A percentile compares a stretch with the other conserved stretches of the same genome.
phyloP scores from a whole-genome alignment of 2,888 invertebrate genomes.

The Spatulosminthurus flaviceps region DNA sequence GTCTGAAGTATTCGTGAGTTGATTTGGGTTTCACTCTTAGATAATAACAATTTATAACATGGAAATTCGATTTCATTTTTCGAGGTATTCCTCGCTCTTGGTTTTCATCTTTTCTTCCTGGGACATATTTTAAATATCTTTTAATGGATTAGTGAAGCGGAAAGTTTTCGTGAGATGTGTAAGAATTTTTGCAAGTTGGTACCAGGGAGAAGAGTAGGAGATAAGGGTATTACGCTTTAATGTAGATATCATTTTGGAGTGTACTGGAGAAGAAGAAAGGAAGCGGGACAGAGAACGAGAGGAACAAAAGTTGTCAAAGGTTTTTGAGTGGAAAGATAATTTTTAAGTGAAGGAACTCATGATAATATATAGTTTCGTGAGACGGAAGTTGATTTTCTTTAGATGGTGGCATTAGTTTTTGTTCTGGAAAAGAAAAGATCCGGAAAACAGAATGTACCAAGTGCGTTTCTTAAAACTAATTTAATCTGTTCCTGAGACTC shows the following conservation, averaged over 20 bases:
- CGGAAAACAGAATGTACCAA: no score
- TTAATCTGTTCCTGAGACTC: not conserved
- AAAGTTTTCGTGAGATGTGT: not conserved
- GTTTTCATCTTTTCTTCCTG: not conserved
- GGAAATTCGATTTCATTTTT: not conserved
- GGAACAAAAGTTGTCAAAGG: constrained; percentile 15
- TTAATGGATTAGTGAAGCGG: not conserved
- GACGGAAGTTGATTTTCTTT: not conserved
- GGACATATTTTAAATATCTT: not conserved
- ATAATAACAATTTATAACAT: not conserved
- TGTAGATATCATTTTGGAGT: not conserved
- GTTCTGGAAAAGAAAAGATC: no score
- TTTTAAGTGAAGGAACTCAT: not conserved
- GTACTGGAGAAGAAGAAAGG: not conserved
- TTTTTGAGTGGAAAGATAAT: constrained; percentile 28
- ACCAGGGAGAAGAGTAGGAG: not conserved
- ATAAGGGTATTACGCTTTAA: not conserved
- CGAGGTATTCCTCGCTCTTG: not conserved
- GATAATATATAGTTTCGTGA: not conserved
- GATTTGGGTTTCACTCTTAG: not conserved
- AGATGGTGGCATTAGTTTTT: not conserved
- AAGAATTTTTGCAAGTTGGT: not conserved
- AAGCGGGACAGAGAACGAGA: not conserved
- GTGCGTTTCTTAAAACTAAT: not conserved
- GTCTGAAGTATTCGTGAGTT: not conserved